These are phyloP conservation scores for Ivindomyrus marchei DNA, from an alignment of 2,113 vertebrate species.

Conservation along the genomic window DNA sequence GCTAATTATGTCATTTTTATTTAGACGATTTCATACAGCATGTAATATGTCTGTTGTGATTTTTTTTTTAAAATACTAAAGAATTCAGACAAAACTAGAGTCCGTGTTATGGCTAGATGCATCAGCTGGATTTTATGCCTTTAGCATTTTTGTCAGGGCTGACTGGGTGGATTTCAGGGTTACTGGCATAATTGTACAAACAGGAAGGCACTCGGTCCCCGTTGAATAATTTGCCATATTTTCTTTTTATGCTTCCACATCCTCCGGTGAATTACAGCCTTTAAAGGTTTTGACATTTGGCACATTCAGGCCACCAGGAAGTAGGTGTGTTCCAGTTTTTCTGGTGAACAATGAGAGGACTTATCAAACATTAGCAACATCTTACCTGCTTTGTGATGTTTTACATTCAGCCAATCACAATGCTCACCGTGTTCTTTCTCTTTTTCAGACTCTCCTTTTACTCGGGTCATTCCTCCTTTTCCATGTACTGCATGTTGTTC, in stretches of 20 bases:
- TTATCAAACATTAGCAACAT: neutral
- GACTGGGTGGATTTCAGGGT: conserved; percentile 8
- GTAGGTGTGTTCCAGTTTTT: conserved; percentile 26
- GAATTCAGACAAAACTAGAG: neutral
- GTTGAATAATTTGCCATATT: conserved; percentile 15
- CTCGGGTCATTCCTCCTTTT: conserved; percentile 92
- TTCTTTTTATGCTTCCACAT: conserved; percentile 10
- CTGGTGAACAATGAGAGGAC: conserved; percentile 19
- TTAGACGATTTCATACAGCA: neutral
- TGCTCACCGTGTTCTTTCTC: conserved; percentile 23
- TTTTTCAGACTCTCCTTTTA: conserved; percentile 86
- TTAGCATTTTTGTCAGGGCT: conserved; percentile 10
- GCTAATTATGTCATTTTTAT: neutral
- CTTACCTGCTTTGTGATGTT: neutral
- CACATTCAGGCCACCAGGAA: conserved; percentile 31
- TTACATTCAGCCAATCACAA: neutral
- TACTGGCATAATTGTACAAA: conserved; percentile 30
- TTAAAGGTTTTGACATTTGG: conserved; percentile 12
- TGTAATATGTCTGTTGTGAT: neutral
- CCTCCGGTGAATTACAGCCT: neutral
- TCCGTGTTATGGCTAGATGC: neutral
- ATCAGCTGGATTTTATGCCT: neutral
- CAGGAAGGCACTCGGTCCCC: conserved; percentile 31
- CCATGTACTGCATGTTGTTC: conserved; percentile 97
- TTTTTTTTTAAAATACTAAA: neutral